Percentiles rank a stretch among this genome's conserved stretches.
phyloP scores from a whole-genome alignment of 2,888 invertebrate genomes.

The Dynastes grantii region DNA sequence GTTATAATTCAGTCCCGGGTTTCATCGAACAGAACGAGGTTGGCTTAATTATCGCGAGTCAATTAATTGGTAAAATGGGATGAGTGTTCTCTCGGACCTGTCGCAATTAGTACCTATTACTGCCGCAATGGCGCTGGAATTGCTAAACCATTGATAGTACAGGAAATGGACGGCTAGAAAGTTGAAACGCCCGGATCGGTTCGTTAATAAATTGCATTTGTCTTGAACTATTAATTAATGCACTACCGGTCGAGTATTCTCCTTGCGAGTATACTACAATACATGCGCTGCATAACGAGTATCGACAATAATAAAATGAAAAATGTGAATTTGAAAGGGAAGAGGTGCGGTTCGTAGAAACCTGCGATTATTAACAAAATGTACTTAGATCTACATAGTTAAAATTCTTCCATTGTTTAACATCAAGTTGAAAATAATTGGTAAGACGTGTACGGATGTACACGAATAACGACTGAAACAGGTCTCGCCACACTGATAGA shows the following conservation, averaged over 20 bases:
- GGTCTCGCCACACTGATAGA: neutral
- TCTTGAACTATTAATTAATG: slow-evolving; percentile 46
- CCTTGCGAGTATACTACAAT: slow-evolving; percentile 12
- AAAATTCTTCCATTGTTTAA: too few species aligned
- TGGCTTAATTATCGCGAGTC: slow-evolving; percentile 69
- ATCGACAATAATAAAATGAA: neutral
- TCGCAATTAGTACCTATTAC: slow-evolving; percentile 66
- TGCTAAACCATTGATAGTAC: slow-evolving; percentile 58
- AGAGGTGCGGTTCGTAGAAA: too few species aligned
- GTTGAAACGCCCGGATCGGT: slow-evolving; percentile 48
- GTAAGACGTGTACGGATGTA: too few species aligned
- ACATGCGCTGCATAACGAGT: slow-evolving; percentile 19
- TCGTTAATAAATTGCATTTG: slow-evolving; percentile 50
- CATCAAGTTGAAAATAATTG: too few species aligned
- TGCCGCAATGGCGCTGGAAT: slow-evolving; percentile 60
- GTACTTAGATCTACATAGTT: too few species aligned
- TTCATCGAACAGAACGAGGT: slow-evolving; percentile 65
- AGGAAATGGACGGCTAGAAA: slow-evolving; percentile 51
- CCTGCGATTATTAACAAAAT: too few species aligned
- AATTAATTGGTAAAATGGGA: slow-evolving; percentile 69
- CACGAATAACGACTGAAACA: neutral
- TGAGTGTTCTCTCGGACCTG: slow-evolving; percentile 62
- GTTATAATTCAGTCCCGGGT: slow-evolving; percentile 63
- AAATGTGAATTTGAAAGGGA: slow-evolving; percentile 1
- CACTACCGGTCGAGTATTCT: slow-evolving; percentile 21